phyloP scores from a whole-genome alignment of 2,113 vertebrate species.

The Crotalus horridus region DNA sequence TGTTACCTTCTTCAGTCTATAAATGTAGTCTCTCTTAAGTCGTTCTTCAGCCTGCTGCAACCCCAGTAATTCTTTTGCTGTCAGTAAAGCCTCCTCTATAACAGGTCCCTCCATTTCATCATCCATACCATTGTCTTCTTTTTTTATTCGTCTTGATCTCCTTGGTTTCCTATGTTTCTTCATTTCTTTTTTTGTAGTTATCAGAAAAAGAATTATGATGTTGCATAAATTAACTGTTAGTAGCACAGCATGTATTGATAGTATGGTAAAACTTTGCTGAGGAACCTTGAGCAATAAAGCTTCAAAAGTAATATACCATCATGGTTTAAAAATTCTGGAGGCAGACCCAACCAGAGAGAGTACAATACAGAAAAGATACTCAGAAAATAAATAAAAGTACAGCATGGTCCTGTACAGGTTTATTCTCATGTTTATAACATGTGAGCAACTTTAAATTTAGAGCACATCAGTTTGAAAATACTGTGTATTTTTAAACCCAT shows the following conservation, averaged over 20 bases:
- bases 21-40: slow-evolving; percentile 78
- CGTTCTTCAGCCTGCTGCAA: slow-evolving; percentile 78
- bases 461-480: neutral
- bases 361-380: neutral
- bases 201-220: slow-evolving; percentile 31
- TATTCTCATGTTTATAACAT: neutral
- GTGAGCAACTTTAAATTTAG: neutral
- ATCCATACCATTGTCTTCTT: slow-evolving; percentile 69
- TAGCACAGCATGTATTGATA: neutral
- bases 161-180: slow-evolving; percentile 71
- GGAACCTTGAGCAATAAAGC: neutral
- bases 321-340: neutral
- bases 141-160: slow-evolving; percentile 68
- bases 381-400: neutral
- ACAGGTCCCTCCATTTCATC: slow-evolving; percentile 68
- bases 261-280: neutral
- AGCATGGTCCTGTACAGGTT: neutral
- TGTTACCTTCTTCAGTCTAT: slow-evolving; percentile 80
- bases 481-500: neutral
- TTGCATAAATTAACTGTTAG: neutral
- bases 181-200: slow-evolving; percentile 64
- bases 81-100: slow-evolving; percentile 76
- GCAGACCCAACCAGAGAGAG: neutral
- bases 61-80: slow-evolving; percentile 73
- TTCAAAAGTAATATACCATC: neutral